Evolutionary conservation across 2,113 vertebrate species (phyloP).

Genomic region (Mandrillus leucophaeus): DNA sequence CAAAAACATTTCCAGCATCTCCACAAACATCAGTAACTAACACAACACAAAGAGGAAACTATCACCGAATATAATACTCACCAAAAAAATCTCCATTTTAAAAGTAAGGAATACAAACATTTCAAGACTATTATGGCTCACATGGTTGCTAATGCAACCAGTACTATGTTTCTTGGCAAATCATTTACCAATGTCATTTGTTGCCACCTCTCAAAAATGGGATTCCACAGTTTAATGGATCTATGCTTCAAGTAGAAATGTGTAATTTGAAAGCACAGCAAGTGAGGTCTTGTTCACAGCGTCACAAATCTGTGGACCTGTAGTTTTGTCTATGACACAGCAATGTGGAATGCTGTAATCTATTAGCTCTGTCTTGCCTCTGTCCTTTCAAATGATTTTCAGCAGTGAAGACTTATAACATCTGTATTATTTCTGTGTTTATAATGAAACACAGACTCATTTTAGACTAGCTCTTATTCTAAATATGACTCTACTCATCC

Average conservation of each 20-base stretch:
- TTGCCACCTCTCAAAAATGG: neutral
- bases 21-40: neutral
- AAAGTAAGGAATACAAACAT: neutral
- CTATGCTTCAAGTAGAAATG: neutral
- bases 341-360: neutral
- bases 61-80: neutral
- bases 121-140: neutral
- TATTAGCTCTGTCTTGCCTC: neutral
- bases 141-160: neutral
- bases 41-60: neutral
- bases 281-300: neutral
- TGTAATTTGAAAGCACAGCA: neutral
- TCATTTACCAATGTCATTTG: conserved; percentile 1
- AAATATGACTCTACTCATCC: neutral
- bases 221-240: neutral
- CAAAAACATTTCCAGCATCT: neutral
- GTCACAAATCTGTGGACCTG: neutral
- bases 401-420: neutral
- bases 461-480: neutral
- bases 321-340: neutral
- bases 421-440: neutral
- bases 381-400: neutral
- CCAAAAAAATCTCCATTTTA: neutral
- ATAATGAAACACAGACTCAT: neutral
- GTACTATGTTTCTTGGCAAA: neutral